Evolutionary conservation across 2,113 vertebrate species (phyloP), one percentile per base, ranked within the genome.

Genomic region (Tapirus terrestris): DNA sequence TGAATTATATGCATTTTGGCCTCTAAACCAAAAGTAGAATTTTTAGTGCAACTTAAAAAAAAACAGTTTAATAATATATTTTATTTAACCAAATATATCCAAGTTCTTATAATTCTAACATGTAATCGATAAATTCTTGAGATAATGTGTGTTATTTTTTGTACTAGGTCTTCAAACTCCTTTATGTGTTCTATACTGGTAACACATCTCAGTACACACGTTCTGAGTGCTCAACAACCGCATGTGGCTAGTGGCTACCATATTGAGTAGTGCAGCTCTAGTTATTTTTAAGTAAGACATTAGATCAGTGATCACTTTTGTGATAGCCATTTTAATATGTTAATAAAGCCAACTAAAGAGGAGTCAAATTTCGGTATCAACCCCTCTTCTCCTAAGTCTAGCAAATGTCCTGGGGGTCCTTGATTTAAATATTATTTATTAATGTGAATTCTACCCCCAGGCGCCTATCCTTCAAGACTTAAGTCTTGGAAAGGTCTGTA

Each of bases 1-100:
- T 93, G 65, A 94, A 80, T 81, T 83, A 89, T 18, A 73, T 94
- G 21, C 10, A 14, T 95, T 92, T 96, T 89, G 73, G 12, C 20
- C 39, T 86, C 11, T 94, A 60, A 94, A 83, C 53, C 53, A 82
- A 91, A 88, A 70, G 70, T 80, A 65, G 33, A 61, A 21, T 27
- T 96, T 76, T 91, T 79, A 63, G 31, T 93, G 25, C 51, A 58
- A 23, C 6, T 93, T 76, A 45, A 85, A 80, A 84, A 51, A 20
- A 20, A 60, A 21, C 45, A 68, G 61, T 92, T 83, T 45, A 48
- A 86, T 77, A 33, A 86, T 73, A 33, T 58, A 70, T 58, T 79
- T 91, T 58, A 72, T 76, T 89, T 67, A 80, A 85, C 23, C 31
- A 68, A 87, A 39, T 60, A 51, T 72, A 48, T 51, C 31, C 17